Conservation (phyloP, 30 jellyfish, hydroid and myxozoan species). For the Mastigias papua region DNA sequence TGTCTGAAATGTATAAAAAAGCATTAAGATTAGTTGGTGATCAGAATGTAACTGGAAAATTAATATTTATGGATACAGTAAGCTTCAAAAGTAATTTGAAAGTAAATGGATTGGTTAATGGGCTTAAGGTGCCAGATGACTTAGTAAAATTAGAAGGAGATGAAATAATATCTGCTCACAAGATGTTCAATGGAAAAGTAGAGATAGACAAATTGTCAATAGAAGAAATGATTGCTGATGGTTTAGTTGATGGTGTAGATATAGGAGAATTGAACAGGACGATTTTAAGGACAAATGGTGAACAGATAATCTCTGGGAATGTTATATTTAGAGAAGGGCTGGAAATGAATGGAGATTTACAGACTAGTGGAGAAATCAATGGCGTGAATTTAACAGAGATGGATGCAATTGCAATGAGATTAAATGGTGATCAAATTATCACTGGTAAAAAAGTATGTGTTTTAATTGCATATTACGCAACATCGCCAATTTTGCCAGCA, state of each 20-base stretch:
- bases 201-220: not conserved
- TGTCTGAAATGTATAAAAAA: conserved; percentile 58
- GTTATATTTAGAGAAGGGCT: conserved; percentile 48
- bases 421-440: conserved; percentile 79
- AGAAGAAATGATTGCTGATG: conserved; percentile 67
- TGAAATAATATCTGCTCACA: conserved; percentile 64
- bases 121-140: conserved; percentile 52
- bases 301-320: conserved; percentile 78
- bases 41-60: conserved; percentile 61
- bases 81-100: conserved; percentile 4
- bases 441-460: conserved; percentile 78
- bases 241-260: conserved; percentile 83
- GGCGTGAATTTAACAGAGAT: conserved; percentile 79
- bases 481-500: no score
- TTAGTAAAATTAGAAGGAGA: conserved; percentile 65
- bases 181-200: conserved; percentile 44
- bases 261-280: conserved; percentile 69
- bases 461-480: not conserved
- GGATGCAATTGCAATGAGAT: conserved; percentile 69
- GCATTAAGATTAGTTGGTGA: conserved; percentile 65
- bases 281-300: conserved; percentile 71
- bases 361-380: conserved; percentile 61
- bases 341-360: conserved; percentile 56
- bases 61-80: conserved; percentile 28
- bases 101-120: conserved; percentile 53